Percentiles rank a stretch among this genome's conserved stretches.
Conservation (phyloP, 1,140 invertebrate species). For the Rhizoglyphus robini region DNA sequence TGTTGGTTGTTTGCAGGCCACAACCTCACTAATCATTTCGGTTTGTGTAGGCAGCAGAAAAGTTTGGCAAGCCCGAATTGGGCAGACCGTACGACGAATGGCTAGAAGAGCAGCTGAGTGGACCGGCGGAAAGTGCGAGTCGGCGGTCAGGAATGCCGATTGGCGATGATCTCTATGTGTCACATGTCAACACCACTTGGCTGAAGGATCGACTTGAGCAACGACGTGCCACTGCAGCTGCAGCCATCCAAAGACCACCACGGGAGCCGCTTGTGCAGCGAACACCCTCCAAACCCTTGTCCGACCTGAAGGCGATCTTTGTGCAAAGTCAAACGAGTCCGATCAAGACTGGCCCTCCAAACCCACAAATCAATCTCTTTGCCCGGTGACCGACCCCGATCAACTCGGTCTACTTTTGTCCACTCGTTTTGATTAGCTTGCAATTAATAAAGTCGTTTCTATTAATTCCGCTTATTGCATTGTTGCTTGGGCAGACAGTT, state of each 20-base stretch:
- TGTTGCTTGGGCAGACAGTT: no score
- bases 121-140: conserved; percentile 21
- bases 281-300: not conserved
- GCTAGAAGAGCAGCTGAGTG: not conserved
- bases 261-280: not conserved
- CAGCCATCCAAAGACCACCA: not conserved
- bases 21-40: conserved; percentile 7
- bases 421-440: no score
- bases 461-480: no score
- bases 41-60: conserved; percentile 32
- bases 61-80: conserved; percentile 32
- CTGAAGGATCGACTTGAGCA: not conserved
- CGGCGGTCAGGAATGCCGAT: conserved; percentile 25
- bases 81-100: conserved; percentile 26
- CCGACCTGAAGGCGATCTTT: not conserved
- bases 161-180: conserved; percentile 28
- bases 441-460: no score
- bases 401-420: no score
- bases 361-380: no score
- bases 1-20: not conserved
- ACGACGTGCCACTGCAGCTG: no score
- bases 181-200: conserved; percentile 24
- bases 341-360: not conserved
- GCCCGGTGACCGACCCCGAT: no score
- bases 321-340: not conserved